Conservation (phyloP, 2,888 invertebrate species). For the Diplazon laetatorius region DNA sequence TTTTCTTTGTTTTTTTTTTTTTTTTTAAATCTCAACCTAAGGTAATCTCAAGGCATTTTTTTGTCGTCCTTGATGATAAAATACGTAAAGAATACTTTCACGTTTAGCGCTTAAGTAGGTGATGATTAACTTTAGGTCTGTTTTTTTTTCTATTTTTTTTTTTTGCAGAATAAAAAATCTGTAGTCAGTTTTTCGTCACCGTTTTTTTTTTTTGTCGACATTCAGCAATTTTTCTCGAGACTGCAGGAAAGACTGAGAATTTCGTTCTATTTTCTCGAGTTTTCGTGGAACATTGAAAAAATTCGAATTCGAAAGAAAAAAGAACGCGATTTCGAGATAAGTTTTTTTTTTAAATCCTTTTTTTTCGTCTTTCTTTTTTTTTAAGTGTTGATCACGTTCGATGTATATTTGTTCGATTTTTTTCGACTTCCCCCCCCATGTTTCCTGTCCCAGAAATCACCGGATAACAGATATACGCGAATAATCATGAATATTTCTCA, state of each 20-base stretch:
- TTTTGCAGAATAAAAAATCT: neutral
- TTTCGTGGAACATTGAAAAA: constrained; percentile 8
- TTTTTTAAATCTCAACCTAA: constrained; percentile 49
- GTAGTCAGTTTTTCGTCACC: constrained; percentile 9
- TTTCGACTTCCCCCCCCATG: constrained; percentile 47
- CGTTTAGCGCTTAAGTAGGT: constrained; percentile 24
- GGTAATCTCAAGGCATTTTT: constrained; percentile 48
- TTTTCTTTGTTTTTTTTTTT: too few species aligned
- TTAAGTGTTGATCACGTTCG: constrained; percentile 5
- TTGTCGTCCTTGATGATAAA: constrained; percentile 22
- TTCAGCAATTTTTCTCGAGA: constrained; percentile 46
- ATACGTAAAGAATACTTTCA: constrained; percentile 10
- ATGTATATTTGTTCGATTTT: constrained; percentile 8
- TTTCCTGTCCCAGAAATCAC: constrained; percentile 68
- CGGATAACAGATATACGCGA: constrained; percentile 75
- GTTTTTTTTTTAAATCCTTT: constrained; percentile 3
- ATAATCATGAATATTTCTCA: constrained; percentile 78
- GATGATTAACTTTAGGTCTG: constrained; percentile 30
- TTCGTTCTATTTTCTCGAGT: constrained; percentile 1
- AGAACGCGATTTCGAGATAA: constrained; percentile 10
- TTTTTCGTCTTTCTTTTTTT: constrained; percentile 15
- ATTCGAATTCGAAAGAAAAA: constrained; percentile 9
- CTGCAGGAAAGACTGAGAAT: constrained; percentile 59
- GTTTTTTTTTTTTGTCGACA: constrained; percentile 2
- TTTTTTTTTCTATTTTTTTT: neutral